Evolutionary conservation across 2,113 vertebrate species (phyloP).

Genomic region (Eptatretus burgeri): DNA sequence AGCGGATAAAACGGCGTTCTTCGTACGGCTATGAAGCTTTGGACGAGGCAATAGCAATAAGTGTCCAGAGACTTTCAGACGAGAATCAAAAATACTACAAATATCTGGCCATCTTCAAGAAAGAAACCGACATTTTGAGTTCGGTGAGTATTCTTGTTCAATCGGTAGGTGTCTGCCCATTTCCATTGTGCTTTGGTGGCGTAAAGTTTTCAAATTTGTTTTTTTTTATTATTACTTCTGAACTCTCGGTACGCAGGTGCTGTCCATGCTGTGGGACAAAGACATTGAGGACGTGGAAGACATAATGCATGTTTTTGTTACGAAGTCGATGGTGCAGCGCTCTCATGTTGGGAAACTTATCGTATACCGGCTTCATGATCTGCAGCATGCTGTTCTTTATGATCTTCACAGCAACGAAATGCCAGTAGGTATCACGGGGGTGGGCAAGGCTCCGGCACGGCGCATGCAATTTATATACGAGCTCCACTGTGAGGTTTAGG

Average conservation of each 20-base stretch:
- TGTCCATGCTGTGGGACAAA: not conserved
- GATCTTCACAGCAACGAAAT: too few species aligned
- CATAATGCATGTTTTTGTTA: slow-evolving; percentile 2
- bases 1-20: slow-evolving; percentile 68
- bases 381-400: not conserved
- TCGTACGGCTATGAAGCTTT: slow-evolving; percentile 87
- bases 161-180: too few species aligned
- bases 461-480: too few species aligned
- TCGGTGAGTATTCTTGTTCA: slow-evolving; percentile 24
- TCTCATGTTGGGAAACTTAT: not conserved
- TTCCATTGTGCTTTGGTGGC: too few species aligned
- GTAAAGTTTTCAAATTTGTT: too few species aligned
- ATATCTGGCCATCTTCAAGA: slow-evolving; percentile 52
- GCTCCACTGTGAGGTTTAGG: too few species aligned
- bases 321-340: not conserved
- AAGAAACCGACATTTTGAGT: slow-evolving; percentile 63
- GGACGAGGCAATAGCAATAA: slow-evolving; percentile 89
- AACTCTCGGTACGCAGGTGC: not conserved
- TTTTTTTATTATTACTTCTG: too few species aligned
- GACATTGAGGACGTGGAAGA: slow-evolving; percentile 1
- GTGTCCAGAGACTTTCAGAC: slow-evolving; percentile 48
- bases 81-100: slow-evolving; percentile 42
- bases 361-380: not conserved
- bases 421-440: too few species aligned
- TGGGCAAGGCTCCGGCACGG: too few species aligned